phyloP scores from a whole-genome alignment of 2,113 vertebrate genomes.

The Sprattus sprattus region DNA sequence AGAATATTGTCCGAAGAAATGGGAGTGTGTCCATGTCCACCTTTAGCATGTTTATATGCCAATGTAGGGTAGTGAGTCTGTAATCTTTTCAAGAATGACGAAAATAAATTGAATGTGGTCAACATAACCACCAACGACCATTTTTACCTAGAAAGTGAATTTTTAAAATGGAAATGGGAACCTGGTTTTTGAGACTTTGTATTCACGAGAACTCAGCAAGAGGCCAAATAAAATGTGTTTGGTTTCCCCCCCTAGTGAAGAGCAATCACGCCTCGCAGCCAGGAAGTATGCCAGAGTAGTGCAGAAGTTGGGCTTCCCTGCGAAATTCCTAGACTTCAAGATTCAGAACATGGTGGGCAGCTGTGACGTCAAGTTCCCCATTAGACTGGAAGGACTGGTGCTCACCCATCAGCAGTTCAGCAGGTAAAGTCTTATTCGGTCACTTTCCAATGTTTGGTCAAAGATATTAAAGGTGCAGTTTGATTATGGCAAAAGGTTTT shows the following conservation, averaged over 20 bases:
- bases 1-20: no score
- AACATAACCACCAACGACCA: no score
- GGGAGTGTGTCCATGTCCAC: background rate
- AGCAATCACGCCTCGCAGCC: conserved; percentile 92
- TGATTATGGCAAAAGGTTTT: background rate
- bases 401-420: conserved; percentile 98
- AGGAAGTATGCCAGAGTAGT: conserved; percentile 97
- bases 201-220: no score
- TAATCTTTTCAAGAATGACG: background rate
- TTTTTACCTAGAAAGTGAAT: no score
- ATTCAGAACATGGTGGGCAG: conserved; percentile 99
- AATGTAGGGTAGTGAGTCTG: no score
- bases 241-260: conserved; percentile 76
- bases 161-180: no score
- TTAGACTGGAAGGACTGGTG: conserved; percentile 91
- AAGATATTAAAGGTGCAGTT: background rate
- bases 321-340: conserved; percentile 98
- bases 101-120: no score
- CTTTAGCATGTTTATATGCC: background rate
- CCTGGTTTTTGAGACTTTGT: no score
- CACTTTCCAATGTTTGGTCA: background rate
- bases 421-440: conserved; percentile 73
- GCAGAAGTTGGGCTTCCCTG: conserved; percentile 96
- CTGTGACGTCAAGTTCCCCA: conserved; percentile 98
- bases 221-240: background rate